Base-by-base conservation (phyloP, 92 coral and sea anemone genomes). In the Heliopora coerulea region DNA sequence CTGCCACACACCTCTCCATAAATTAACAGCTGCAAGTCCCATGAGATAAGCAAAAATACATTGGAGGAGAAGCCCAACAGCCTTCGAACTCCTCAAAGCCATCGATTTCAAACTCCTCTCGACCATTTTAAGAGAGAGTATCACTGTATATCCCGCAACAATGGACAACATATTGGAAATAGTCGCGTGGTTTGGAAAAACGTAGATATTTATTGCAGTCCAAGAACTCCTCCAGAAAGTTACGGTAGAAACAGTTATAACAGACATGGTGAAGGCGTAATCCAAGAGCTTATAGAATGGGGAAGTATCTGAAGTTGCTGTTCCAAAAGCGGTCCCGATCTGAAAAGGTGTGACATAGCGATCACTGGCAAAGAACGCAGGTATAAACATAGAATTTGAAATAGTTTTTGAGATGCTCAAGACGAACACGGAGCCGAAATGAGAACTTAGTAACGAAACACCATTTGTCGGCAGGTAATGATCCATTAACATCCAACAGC, bases 1-100 rank as follows among this genome's bases (percentile, higher is more conserved):
- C 32, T 69, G 62, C 76, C 76, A 69, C 28, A 62, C 52, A 1
- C 76, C 76, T 21, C 76, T 49, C 76, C 76, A 69, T 29, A 69
- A 49, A 28, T 69, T 69, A 25, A 69, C 50, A 13, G 76, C 60
- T 4, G 76, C 76, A 26, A 69, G 50, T 29, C 76, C 76, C 76
- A 69, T 69, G 2, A 46, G 23, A 50, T 69, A 69, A 17, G 59
- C 49, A 33, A 49, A 69, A 14, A 10, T 42, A 11, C 27, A 41
- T 49, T 69, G 76, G 14, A 69, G n/a, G 8, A 52, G 14, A 69
- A 69, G 50, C 11, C 59, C 56, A 0, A 69, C 27, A 12, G 39
- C 21, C 18, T 69, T 69, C 29, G 62, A 32, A 21, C 62, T 46
- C n/a, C 50, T 56, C 9, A 15, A 40, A 48, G 30, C 76, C 25